Percentiles rank a stretch among this genome's conserved stretches.
Evolutionary conservation across 2,797 vertebrate genomes (phyloP).

Genomic region (Pygocentrus nattereri): DNA sequence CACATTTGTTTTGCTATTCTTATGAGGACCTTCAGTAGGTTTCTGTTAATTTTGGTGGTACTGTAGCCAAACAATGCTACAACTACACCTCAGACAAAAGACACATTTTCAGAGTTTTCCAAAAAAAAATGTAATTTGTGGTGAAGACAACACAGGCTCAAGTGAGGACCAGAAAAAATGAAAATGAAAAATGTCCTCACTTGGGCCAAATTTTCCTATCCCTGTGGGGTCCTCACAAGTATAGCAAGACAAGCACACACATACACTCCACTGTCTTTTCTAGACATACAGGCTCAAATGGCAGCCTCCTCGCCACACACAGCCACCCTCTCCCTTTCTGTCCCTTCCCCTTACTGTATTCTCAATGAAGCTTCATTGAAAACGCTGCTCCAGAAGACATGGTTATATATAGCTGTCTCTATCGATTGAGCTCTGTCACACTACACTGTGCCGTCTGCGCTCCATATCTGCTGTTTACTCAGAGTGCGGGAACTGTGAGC

Average conservation of each 20-base stretch:
- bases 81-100: too few species aligned
- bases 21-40: too few species aligned
- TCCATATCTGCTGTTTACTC: constrained; percentile 72
- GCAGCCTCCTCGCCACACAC: constrained; percentile 1
- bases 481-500: constrained; percentile 65
- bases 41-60: too few species aligned
- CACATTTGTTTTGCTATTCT: too few species aligned
- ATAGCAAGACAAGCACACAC: background rate
- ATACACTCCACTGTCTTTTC: constrained; percentile 16
- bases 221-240: too few species aligned
- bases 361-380: constrained; percentile 66
- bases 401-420: constrained; percentile 82
- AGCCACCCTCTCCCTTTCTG: background rate
- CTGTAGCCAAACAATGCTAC: too few species aligned
- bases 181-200: too few species aligned
- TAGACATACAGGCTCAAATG: constrained; percentile 1
- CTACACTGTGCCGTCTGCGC: constrained; percentile 72
- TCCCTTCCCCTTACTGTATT: constrained; percentile 27
- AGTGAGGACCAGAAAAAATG: too few species aligned
- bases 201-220: too few species aligned
- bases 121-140: too few species aligned
- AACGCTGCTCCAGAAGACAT: constrained; percentile 73
- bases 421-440: constrained; percentile 80
- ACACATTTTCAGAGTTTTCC: too few species aligned
- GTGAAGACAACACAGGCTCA: too few species aligned